Evolutionary conservation across 1,140 invertebrate genomes (phyloP).

Genomic region (Neotoxoptera formosana): DNA sequence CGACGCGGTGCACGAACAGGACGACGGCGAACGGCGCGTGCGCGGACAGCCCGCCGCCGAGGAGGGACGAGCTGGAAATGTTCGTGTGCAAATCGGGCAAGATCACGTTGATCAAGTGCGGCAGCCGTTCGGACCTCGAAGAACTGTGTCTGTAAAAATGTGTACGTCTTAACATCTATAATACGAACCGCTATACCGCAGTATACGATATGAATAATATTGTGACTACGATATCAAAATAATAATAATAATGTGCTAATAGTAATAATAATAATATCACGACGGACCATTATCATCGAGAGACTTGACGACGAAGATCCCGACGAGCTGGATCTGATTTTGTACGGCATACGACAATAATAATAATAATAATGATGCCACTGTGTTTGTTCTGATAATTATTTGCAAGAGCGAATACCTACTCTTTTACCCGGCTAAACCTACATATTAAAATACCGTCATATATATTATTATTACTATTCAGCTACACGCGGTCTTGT

Average conservation of each 20-base stretch:
- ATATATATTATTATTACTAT: neutral
- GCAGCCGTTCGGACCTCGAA: slow-evolving; percentile 59
- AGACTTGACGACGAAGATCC: neutral
- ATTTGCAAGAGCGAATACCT: neutral
- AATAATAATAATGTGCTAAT: too few species aligned
- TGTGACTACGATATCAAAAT: too few species aligned
- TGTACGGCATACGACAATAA: neutral
- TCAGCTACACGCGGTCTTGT: neutral
- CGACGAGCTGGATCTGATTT: neutral
- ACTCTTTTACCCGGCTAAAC: neutral
- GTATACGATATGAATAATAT: neutral
- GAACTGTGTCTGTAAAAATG: slow-evolving; percentile 60
- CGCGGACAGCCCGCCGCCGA: neutral
- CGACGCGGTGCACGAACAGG: neutral
- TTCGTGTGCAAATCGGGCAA: slow-evolving; percentile 59
- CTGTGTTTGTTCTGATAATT: neutral
- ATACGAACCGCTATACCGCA: neutral
- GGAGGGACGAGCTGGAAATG: slow-evolving; percentile 58
- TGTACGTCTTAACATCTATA: neutral
- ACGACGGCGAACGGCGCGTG: neutral
- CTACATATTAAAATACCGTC: neutral
- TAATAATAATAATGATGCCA: neutral
- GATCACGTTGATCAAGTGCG: slow-evolving; percentile 54
- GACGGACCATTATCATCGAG: too few species aligned
- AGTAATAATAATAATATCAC: neutral